A percentile compares a stretch with the other conserved stretches of the same genome.
These are phyloP conservation scores for Euglossa dilemma DNA, from an alignment of 1,140 invertebrate genomes.

Conservation along the genomic window DNA sequence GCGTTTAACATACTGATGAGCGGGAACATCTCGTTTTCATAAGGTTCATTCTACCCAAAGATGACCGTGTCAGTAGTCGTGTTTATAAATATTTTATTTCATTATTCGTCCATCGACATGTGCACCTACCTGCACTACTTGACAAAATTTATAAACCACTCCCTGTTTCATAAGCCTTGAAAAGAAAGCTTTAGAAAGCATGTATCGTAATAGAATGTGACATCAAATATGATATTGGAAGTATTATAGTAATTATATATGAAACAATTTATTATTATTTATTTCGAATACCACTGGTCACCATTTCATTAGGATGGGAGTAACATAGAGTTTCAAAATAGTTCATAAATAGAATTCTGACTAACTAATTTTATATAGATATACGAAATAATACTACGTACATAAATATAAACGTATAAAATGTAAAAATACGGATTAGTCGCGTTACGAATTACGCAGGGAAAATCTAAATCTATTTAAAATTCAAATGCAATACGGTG, in stretches of 20 bases:
- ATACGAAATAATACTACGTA: no score
- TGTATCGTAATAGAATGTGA: no score
- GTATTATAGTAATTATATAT: no score
- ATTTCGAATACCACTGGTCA: neutral
- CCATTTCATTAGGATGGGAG: neutral
- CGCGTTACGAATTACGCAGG: neutral
- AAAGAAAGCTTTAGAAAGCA: no score
- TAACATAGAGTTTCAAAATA: neutral
- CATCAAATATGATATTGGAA: no score
- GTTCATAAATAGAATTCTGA: neutral
- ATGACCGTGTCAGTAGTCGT: no score
- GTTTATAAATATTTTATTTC: neutral
- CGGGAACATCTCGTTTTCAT: conserved; percentile 22
- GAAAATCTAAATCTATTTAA: neutral
- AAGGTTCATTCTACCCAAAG: neutral
- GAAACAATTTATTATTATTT: no score
- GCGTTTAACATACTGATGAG: conserved; percentile 8
- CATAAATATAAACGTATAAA: no score
- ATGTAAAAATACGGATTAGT: neutral
- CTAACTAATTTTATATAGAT: no score
- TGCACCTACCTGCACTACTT: neutral
- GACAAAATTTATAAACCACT: no score
- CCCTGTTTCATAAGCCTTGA: no score
- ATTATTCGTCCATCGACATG: neutral
- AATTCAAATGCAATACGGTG: neutral